Conservation (phyloP, 2,797 vertebrate genomes). For the Rhinogobio ventralis region DNA sequence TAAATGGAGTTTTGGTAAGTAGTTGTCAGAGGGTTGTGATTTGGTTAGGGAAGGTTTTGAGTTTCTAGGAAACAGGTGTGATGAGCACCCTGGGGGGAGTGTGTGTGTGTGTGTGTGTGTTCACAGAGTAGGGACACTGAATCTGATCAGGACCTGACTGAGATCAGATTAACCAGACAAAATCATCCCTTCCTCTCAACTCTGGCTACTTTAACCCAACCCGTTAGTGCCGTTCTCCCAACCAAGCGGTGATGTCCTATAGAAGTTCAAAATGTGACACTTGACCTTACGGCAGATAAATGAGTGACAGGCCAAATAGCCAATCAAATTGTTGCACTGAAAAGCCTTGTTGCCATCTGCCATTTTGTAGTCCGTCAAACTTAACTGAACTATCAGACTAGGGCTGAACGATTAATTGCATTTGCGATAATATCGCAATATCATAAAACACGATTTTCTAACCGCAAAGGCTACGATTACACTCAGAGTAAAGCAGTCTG, state of each 20-base stretch:
- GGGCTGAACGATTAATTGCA: no score
- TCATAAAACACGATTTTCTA: no score
- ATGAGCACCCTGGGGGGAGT: constrained; percentile 62
- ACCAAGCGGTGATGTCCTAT: background rate
- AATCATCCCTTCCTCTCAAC: background rate
- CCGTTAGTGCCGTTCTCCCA: background rate
- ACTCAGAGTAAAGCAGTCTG: no score
- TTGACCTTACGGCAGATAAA: background rate
- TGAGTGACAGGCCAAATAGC: background rate
- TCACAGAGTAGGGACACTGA: background rate
- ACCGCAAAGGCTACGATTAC: no score
- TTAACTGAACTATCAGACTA: background rate
- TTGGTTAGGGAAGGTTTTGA: constrained; percentile 52
- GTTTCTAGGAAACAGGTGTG: constrained; percentile 76
- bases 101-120: constrained; percentile 30
- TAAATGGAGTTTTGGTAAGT: constrained; percentile 3
- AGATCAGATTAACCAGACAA: constrained; percentile 31
- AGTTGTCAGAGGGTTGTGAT: constrained; percentile 22
- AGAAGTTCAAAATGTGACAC: background rate
- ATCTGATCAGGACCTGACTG: constrained; percentile 31
- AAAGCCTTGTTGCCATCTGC: background rate
- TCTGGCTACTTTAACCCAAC: background rate
- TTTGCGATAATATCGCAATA: no score
- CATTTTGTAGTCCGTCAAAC: background rate
- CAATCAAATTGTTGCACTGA: background rate